Base-by-base conservation (phyloP, 2,113 vertebrate species). In the Pedionomus torquatus region DNA sequence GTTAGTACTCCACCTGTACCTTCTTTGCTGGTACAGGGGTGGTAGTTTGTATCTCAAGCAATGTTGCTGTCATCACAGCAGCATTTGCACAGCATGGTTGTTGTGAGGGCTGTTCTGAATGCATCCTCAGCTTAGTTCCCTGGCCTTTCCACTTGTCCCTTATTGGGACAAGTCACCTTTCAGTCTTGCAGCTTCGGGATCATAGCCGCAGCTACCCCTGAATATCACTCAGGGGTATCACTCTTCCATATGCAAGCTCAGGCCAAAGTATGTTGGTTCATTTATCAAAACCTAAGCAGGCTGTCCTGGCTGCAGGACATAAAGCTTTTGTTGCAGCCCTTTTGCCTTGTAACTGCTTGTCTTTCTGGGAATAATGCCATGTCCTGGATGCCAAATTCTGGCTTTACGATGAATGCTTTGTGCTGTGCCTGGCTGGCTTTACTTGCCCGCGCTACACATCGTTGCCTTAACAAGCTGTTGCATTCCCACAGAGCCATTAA, bases 201-300 rank as follows among this genome's bases (percentile, higher is more conserved):
- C 39, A 52, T 26, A 44, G 30, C 12, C 16, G 13, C 52, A 87
- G 72, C 54, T 52, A 2, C 11, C 43, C 35, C 77, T 71, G 51
- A 20, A 78, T n/a, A n/a, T n/a, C n/a, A n/a, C n/a, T n/a, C n/a
- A n/a, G n/a, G n/a, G n/a, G 10, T 16, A 11, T 35, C 57, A 26
- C 24, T 49, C n/a, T 26, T 46, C 51, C 43, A 25, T 15, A 7
- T 2, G 30, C 64, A 63, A 18, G 25, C 10, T 81, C 33, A 48
- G n/a, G 39, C 26, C 10, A 2, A 7, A 1, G 7, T 9, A 33
- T 0, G 0, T 25, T 30, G 20, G 20, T 41, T 64, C 43, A 41
- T 93, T 89, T 79, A n/a, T 76, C 69, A 91, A 79, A 87, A 91
- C 25, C 35, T 68, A 85, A 87, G 65, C 60, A 75, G 33, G 13